Percentiles rank a stretch among this genome's conserved stretches.
These are phyloP conservation scores for Synergus laeviventris DNA, from an alignment of 2,888 invertebrate genomes.

Conservation along the genomic window DNA sequence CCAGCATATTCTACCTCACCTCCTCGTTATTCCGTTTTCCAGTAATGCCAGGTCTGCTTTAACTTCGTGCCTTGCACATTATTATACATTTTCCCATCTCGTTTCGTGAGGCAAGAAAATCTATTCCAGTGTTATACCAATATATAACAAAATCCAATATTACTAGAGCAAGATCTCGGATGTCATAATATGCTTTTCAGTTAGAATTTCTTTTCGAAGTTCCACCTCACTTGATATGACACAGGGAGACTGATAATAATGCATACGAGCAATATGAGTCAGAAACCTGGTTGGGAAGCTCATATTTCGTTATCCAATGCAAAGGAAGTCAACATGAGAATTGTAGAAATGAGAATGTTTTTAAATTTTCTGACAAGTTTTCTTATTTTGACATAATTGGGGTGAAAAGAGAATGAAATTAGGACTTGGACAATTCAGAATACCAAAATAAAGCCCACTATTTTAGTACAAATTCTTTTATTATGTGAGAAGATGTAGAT, in stretches of 20 bases:
- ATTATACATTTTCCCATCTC: conserved; percentile 15
- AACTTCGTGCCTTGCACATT: background rate
- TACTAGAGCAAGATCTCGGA: background rate
- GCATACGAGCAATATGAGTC: background rate
- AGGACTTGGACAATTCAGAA: no score
- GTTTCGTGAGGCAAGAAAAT: background rate
- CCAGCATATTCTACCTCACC: background rate
- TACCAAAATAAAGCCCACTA: no score
- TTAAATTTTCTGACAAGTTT: no score
- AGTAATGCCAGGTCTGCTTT: conserved; percentile 9
- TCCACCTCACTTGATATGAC: conserved; percentile 15
- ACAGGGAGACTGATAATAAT: background rate
- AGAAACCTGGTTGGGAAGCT: background rate
- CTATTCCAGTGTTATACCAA: background rate
- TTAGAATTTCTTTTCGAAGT: conserved; percentile 38
- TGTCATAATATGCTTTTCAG: background rate
- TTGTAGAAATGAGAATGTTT: background rate
- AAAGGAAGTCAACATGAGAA: no score
- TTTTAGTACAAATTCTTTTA: no score
- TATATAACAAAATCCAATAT: conserved; percentile 22
- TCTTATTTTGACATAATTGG: no score
- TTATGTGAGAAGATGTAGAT: no score
- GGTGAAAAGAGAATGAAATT: no score
- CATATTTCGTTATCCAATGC: background rate
- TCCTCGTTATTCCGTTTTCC: conserved; percentile 5